phyloP scores from a whole-genome alignment of 2,113 vertebrate species.

The Larimichthys polyactis region DNA sequence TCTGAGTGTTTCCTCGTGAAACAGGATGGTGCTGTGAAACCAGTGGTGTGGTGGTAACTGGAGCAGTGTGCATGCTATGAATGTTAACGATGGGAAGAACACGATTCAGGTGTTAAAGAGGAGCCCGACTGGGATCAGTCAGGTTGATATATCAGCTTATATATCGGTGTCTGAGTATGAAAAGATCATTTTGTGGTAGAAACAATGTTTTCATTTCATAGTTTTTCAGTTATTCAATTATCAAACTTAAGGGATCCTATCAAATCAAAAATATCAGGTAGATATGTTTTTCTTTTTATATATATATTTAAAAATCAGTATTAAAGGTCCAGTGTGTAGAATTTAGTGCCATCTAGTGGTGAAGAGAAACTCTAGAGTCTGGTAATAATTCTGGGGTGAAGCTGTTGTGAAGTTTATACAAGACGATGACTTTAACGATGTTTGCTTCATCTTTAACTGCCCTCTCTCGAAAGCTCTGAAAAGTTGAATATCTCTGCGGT shows the following conservation, averaged over 20 bases:
- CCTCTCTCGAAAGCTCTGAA: not conserved
- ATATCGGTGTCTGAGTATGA: not conserved
- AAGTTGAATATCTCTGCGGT: not conserved
- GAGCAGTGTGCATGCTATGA: not conserved
- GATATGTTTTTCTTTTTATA: too few relatives aligned
- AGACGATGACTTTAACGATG: not conserved
- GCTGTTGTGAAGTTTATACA: not conserved
- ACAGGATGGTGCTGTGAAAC: not conserved
- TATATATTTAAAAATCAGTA: not conserved
- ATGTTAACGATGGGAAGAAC: not conserved
- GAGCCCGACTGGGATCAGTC: not conserved
- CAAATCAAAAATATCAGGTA: not conserved
- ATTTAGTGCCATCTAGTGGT: too few relatives aligned
- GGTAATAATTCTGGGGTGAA: not conserved
- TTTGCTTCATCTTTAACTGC: not conserved
- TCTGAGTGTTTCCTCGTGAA: not conserved
- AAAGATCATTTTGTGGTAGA: not conserved
- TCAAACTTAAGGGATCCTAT: too few relatives aligned
- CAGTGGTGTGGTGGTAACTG: not conserved
- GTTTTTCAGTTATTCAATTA: not conserved
- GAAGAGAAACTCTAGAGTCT: not conserved
- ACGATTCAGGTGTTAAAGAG: slow-evolving; percentile 1
- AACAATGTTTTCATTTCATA: not conserved
- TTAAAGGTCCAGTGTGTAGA: not conserved
- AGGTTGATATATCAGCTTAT: not conserved